Percentiles rank a stretch among this genome's conserved stretches.
These are phyloP conservation scores for Lithophane semibrunnea DNA, from an alignment of 2,888 invertebrate genomes.

Conservation along the genomic window DNA sequence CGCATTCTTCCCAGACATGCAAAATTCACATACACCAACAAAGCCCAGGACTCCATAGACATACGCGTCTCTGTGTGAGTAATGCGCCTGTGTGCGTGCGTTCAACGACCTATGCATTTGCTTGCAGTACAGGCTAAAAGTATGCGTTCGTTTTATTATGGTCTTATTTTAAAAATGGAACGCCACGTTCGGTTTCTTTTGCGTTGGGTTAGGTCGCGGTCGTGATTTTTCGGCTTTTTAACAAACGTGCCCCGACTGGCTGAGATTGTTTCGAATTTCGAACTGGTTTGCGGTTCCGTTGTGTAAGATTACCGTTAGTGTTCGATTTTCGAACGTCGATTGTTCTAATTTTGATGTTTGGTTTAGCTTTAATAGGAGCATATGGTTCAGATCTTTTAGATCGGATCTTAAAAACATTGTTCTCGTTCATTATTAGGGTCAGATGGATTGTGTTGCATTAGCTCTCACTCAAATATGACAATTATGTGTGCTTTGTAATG, in stretches of 20 bases:
- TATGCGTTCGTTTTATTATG: conserved; percentile 90
- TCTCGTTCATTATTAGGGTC: conserved; percentile 57
- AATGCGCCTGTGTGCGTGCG: conserved; percentile 79
- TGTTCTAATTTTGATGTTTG: conserved; percentile 66
- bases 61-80: conserved; percentile 73
- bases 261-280: conserved; percentile 67
- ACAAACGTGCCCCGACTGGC: conserved; percentile 51
- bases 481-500: conserved; percentile 29
- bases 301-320: conserved; percentile 74
- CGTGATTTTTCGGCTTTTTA: conserved; percentile 69
- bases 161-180: conserved; percentile 90
- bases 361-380: conserved; percentile 53
- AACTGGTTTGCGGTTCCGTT: conserved; percentile 75
- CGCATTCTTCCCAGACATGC: conserved; percentile 90
- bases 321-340: conserved; percentile 70
- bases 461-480: conserved; percentile 49
- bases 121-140: conserved; percentile 90
- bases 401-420: conserved; percentile 58
- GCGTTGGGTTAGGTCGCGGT: conserved; percentile 88
- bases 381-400: conserved; percentile 53
- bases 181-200: conserved; percentile 83
- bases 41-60: conserved; percentile 73
- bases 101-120: conserved; percentile 89
- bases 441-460: conserved; percentile 47
- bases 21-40: conserved; percentile 86